These are phyloP conservation scores for Eciton burchellii DNA, from an alignment of 1,140 invertebrate genomes.

Conservation along the genomic window DNA sequence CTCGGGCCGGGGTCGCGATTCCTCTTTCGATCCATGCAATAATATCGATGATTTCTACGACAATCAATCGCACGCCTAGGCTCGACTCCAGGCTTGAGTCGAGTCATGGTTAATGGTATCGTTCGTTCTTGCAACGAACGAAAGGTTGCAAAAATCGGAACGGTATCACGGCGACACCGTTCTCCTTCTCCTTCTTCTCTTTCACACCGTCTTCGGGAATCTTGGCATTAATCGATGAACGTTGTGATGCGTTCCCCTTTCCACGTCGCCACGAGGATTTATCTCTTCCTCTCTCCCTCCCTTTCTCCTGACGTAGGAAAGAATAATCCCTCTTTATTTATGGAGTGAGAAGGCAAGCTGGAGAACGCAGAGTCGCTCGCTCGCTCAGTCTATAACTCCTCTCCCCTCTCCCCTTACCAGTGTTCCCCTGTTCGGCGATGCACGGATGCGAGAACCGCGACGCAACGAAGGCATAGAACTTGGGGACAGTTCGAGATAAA, in stretches of 20 bases:
- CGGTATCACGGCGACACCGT: too few relatives aligned
- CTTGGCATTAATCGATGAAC: too few relatives aligned
- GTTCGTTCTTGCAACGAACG: not conserved
- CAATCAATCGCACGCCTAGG: constrained; percentile 37
- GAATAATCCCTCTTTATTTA: too few relatives aligned
- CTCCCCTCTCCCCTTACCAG: not conserved
- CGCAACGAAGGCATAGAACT: constrained; percentile 58
- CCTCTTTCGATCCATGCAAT: constrained; percentile 32
- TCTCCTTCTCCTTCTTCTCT: too few relatives aligned
- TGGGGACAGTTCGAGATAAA: constrained; percentile 68
- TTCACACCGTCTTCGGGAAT: too few relatives aligned
- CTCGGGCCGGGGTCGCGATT: constrained; percentile 28
- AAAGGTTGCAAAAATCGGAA: too few relatives aligned
- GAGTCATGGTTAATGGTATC: not conserved
- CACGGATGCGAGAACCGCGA: constrained; percentile 29
- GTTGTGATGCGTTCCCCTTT: too few relatives aligned
- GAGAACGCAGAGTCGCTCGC: constrained; percentile 18
- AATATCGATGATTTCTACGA: constrained; percentile 53
- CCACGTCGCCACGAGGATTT: too few relatives aligned
- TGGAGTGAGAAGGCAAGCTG: not conserved
- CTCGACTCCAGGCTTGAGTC: constrained; percentile 11
- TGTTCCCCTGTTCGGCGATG: constrained; percentile 25
- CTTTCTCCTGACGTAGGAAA: too few relatives aligned
- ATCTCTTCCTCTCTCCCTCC: too few relatives aligned
- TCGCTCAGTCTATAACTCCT: constrained; percentile 56